Conservation (phyloP, 2,113 vertebrate genomes). For the Ranitomeya imitator region DNA sequence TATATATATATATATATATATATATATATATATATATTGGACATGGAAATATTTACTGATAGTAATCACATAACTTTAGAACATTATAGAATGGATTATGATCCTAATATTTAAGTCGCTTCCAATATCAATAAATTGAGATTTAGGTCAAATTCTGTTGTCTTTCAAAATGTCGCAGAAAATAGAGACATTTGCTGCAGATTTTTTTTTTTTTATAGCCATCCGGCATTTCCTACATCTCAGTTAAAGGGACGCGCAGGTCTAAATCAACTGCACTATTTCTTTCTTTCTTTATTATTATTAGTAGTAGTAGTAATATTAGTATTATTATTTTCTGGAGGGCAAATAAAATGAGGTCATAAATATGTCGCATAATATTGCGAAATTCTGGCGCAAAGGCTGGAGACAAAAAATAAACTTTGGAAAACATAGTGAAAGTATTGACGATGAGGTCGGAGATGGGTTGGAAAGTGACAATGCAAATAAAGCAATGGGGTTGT, state of each 20-base stretch:
- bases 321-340: neutral
- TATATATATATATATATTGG: too few species aligned
- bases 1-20: too few species aligned
- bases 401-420: neutral
- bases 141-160: neutral
- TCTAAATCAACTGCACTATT: too few species aligned
- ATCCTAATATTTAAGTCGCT: neutral
- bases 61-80: too few species aligned
- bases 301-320: too few species aligned
- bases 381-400: neutral
- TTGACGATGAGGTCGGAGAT: neutral
- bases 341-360: neutral
- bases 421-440: neutral
- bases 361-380: neutral
- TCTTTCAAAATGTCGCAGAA: neutral
- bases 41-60: too few species aligned
- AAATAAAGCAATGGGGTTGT: neutral
- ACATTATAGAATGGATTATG: neutral
- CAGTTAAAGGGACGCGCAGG: too few species aligned
- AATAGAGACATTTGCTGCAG: neutral
- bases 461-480: neutral
- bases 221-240: neutral
- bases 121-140: neutral
- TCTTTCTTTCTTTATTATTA: too few species aligned
- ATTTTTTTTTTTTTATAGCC: neutral